phyloP scores from a whole-genome alignment of 2,797 vertebrate genomes.

The Danio aesculapii region DNA sequence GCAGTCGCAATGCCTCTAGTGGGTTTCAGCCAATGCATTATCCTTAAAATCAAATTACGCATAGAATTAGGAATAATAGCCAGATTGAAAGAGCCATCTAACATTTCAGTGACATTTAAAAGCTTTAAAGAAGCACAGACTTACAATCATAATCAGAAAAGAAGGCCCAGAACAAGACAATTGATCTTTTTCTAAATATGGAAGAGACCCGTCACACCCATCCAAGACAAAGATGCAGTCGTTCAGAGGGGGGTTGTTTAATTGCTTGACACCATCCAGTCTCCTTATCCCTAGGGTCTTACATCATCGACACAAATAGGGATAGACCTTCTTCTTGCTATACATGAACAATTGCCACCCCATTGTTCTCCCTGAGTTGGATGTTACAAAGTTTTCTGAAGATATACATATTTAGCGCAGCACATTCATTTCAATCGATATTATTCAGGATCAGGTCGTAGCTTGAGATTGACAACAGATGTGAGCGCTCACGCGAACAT shows the following conservation, averaged over 20 bases:
- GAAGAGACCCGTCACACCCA: slow-evolving; percentile 16
- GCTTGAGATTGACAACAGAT: slow-evolving; percentile 20
- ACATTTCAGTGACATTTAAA: slow-evolving; percentile 31
- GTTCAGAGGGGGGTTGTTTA: slow-evolving; percentile 46
- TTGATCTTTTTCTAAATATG: background rate
- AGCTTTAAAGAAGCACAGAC: background rate
- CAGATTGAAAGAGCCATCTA: slow-evolving; percentile 27
- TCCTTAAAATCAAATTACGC: slow-evolving; percentile 29
- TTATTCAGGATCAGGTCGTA: slow-evolving; percentile 16
- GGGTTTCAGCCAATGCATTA: slow-evolving; percentile 29
- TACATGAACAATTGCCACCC: slow-evolving; percentile 24
- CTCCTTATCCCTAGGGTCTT: slow-evolving; percentile 54
- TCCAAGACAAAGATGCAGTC: slow-evolving; percentile 16
- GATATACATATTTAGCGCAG: background rate
- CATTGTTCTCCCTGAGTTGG: slow-evolving; percentile 10
- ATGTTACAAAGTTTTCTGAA: slow-evolving; percentile 18
- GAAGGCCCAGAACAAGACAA: background rate
- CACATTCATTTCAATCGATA: background rate
- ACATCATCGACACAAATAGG: slow-evolving; percentile 56
- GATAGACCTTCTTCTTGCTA: slow-evolving; percentile 28
- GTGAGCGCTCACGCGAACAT: slow-evolving; percentile 2
- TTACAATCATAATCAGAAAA: background rate
- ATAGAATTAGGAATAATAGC: slow-evolving; percentile 7
- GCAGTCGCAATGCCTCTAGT: slow-evolving; percentile 28
- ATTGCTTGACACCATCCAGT: slow-evolving; percentile 57